Percentiles rank a stretch among this genome's conserved stretches.
phyloP scores from a whole-genome alignment of 1,140 invertebrate species.

The Diabrotica undecimpunctata region DNA sequence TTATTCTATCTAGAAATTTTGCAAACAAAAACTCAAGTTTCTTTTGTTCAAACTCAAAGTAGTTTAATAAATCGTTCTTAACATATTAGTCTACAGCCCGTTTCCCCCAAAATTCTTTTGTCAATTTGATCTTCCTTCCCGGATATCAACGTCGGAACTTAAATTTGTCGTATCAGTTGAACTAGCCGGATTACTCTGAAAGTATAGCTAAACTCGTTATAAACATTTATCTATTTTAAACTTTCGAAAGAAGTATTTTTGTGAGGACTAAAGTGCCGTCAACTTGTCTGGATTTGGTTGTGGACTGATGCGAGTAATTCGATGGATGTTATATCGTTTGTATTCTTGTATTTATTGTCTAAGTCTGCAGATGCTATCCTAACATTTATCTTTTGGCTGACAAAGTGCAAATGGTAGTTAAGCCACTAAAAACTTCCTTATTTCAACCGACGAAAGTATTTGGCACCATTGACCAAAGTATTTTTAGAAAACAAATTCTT shows the following conservation, averaged over 20 bases:
- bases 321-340: slow-evolving; percentile 24
- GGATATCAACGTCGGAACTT: too few species aligned
- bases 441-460: not conserved
- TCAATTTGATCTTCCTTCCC: too few species aligned
- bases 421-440: slow-evolving; percentile 4
- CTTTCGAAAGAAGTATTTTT: slow-evolving; percentile 13
- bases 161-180: too few species aligned
- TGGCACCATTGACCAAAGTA: too few species aligned
- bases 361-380: slow-evolving; percentile 20
- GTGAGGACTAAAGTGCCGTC: not conserved
- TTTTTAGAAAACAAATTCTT: too few species aligned
- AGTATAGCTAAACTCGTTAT: slow-evolving; percentile 6
- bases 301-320: slow-evolving; percentile 23
- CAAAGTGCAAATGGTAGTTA: slow-evolving; percentile 1
- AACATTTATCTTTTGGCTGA: slow-evolving; percentile 6
- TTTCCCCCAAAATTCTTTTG: too few species aligned
- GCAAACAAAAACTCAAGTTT: too few species aligned
- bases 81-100: too few species aligned
- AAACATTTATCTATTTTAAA: slow-evolving; percentile 14
- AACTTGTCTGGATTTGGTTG: slow-evolving; percentile 19
- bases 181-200: too few species aligned
- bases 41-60: too few species aligned
- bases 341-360: slow-evolving; percentile 17
- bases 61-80: too few species aligned
- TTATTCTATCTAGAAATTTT: too few species aligned